phyloP scores from a whole-genome alignment of 1,140 invertebrate species.

The Telenomus remus region DNA sequence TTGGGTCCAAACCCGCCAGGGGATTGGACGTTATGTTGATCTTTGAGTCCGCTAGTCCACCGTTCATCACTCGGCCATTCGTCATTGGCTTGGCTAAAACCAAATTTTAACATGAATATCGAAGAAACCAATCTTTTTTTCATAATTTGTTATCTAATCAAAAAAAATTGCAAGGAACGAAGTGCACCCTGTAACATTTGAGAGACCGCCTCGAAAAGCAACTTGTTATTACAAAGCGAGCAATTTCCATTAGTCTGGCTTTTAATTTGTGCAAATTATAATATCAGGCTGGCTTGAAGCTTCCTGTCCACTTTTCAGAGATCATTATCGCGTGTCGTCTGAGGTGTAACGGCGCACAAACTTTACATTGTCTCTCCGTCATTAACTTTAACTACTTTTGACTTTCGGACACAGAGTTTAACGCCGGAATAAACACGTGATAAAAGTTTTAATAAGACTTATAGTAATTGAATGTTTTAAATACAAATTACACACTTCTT shows the following conservation, averaged over 20 bases:
- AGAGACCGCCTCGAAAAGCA: constrained; percentile 7
- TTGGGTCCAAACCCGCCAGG: constrained; percentile 78
- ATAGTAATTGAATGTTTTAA: constrained; percentile 15
- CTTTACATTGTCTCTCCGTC: constrained; percentile 25
- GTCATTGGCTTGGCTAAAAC: constrained; percentile 74
- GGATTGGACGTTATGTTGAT: constrained; percentile 85
- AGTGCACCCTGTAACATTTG: no score
- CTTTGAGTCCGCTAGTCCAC: constrained; percentile 74
- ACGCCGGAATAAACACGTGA: constrained; percentile 8
- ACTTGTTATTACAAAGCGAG: constrained; percentile 40
- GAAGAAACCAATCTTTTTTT: no score
- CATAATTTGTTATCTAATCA: no score
- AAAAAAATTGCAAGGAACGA: no score
- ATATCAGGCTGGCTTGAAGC: constrained; percentile 12
- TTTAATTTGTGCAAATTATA: constrained; percentile 39
- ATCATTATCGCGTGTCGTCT: constrained; percentile 30
- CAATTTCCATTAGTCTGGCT: constrained; percentile 53
- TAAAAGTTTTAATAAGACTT: no score
- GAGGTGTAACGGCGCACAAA: constrained; percentile 7
- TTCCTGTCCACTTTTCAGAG: constrained; percentile 35
- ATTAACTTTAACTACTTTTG: no score
- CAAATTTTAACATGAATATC: not conserved
- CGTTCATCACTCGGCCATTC: constrained; percentile 78
- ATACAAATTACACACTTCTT: constrained; percentile 18
- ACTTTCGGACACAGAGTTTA: constrained; percentile 13